Evolutionary conservation across 2,888 invertebrate genomes (phyloP).

Genomic region (Chymomyza fuscimana): DNA sequence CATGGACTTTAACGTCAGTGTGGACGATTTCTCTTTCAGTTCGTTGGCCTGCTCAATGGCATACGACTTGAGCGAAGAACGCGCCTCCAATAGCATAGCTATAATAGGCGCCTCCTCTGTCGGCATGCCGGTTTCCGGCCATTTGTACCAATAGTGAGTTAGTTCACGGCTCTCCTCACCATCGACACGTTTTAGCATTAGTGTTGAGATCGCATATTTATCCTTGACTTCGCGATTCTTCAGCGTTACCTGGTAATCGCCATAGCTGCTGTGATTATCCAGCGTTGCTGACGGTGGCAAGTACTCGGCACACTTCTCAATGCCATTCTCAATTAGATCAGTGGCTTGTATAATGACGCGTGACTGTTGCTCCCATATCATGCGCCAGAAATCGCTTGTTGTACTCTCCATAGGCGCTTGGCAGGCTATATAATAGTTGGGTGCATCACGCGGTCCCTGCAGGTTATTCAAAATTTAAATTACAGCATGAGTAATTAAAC

Average conservation of each 20-base stretch:
- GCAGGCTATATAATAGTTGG: slow-evolving; percentile 93
- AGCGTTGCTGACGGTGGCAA: slow-evolving; percentile 94
- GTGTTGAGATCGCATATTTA: slow-evolving; percentile 92
- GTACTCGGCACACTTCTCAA: slow-evolving; percentile 94
- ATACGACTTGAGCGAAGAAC: slow-evolving; percentile 80
- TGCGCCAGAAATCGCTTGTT: slow-evolving; percentile 94
- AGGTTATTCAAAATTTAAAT: slow-evolving; percentile 26
- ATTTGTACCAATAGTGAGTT: slow-evolving; percentile 95
- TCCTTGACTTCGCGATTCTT: slow-evolving; percentile 94
- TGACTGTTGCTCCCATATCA: slow-evolving; percentile 97
- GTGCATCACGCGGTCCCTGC: slow-evolving; percentile 91
- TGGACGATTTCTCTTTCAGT: slow-evolving; percentile 66
- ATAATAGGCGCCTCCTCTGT: slow-evolving; percentile 90
- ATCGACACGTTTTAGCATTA: slow-evolving; percentile 90
- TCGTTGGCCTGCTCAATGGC: slow-evolving; percentile 77
- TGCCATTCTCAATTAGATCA: slow-evolving; percentile 92
- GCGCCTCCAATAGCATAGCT: slow-evolving; percentile 92
- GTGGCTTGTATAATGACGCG: slow-evolving; percentile 94
- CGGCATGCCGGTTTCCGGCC: slow-evolving; percentile 92
- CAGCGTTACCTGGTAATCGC: slow-evolving; percentile 90
- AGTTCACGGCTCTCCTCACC: slow-evolving; percentile 92
- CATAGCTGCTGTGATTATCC: slow-evolving; percentile 92
- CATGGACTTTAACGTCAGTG: slow-evolving; percentile 50
- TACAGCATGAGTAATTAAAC: background rate
- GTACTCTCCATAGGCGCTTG: slow-evolving; percentile 94